Percentiles rank a stretch among this genome's conserved stretches.
phyloP scores from a whole-genome alignment of 2,797 vertebrate genomes.

The Vireo griseus region DNA sequence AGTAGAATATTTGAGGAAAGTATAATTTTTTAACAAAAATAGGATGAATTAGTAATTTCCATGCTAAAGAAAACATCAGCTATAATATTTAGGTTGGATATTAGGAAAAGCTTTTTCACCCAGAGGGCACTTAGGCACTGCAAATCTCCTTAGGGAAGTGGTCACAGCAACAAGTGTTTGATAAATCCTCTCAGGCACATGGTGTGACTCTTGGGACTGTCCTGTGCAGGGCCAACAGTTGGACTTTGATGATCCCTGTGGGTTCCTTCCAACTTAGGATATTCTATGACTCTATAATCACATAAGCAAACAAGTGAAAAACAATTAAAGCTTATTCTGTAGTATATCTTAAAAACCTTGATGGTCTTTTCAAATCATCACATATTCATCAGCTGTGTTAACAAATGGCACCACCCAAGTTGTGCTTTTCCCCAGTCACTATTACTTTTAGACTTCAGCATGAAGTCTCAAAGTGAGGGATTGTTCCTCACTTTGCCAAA shows the following conservation, averaged over 20 bases:
- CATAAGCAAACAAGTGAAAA: neutral
- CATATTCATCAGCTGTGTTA: neutral
- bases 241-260: neutral
- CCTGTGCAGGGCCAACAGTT: neutral
- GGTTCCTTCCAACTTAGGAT: neutral
- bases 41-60: neutral
- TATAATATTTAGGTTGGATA: neutral
- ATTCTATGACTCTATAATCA: neutral
- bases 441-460: neutral
- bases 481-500: neutral
- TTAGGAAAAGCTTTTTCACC: neutral
- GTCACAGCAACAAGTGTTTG: neutral
- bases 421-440: neutral
- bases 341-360: neutral
- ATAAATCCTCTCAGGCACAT: neutral
- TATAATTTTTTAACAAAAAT: neutral
- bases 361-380: neutral
- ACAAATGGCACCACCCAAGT: neutral
- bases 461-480: neutral
- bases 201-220: neutral
- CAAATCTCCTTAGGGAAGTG: neutral
- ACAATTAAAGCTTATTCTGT: neutral
- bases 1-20: neutral
- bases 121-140: neutral
- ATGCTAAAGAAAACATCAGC: neutral